These are phyloP conservation scores for Rhinella marina DNA, from an alignment of 2,797 vertebrate species.

Conservation along the genomic window DNA sequence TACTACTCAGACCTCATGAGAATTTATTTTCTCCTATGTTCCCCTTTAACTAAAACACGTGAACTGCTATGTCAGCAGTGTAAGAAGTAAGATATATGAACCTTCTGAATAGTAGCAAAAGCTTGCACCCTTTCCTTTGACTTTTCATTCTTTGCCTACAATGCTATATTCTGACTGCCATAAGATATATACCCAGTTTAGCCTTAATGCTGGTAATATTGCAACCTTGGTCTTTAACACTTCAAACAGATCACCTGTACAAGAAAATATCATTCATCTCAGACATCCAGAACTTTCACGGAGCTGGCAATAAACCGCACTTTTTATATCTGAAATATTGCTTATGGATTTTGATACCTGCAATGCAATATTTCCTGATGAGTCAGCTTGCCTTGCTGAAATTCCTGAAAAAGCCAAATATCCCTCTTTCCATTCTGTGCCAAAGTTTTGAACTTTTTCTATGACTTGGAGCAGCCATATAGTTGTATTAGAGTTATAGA, in stretches of 20 bases:
- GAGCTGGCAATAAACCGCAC: slow-evolving; percentile 18
- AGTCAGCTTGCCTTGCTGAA: slow-evolving; percentile 17
- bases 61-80: slow-evolving; percentile 22
- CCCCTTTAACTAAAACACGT: background rate
- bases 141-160: slow-evolving; percentile 40
- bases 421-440: background rate
- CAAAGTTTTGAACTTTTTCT: background rate
- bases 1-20: background rate
- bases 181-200: slow-evolving; percentile 39
- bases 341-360: slow-evolving; percentile 33
- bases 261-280: slow-evolving; percentile 32
- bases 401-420: background rate
- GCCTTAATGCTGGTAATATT: slow-evolving; percentile 42
- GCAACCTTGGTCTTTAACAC: slow-evolving; percentile 49
- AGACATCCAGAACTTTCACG: slow-evolving; percentile 20
- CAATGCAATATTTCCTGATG: slow-evolving; percentile 35
- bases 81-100: slow-evolving; percentile 5
- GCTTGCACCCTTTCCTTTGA: slow-evolving; percentile 24
- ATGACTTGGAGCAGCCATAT: background rate
- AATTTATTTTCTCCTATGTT: background rate
- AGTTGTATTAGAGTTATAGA: background rate
- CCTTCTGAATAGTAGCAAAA: slow-evolving; percentile 8
- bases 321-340: slow-evolving; percentile 46
- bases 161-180: slow-evolving; percentile 36
- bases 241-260: slow-evolving; percentile 33